These are phyloP conservation scores for Ophion ellenae DNA, from an alignment of 2,888 invertebrate species.

Conservation along the genomic window DNA sequence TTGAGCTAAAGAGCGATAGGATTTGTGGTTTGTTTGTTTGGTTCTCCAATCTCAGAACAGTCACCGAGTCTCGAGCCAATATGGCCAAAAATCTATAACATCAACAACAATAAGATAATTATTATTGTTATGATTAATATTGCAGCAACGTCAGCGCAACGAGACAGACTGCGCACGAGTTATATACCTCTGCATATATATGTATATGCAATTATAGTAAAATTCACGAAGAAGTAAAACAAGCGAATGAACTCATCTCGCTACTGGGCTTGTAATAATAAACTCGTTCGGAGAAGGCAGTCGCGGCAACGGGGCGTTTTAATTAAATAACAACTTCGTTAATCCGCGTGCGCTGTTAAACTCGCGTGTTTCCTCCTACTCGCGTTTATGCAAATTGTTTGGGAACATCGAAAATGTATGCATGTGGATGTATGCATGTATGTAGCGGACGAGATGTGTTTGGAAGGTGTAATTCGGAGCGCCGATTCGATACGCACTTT, in stretches of 20 bases:
- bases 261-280: constrained; percentile 10
- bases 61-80: too few relatives aligned
- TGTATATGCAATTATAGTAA: constrained; percentile 9
- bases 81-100: too few relatives aligned
- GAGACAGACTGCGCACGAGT: not conserved
- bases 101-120: too few relatives aligned
- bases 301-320: constrained; percentile 35
- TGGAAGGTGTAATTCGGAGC: not conserved
- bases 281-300: constrained; percentile 51
- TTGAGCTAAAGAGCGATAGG: too few relatives aligned
- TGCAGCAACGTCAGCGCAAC: too few relatives aligned
- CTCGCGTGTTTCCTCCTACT: constrained; percentile 54
- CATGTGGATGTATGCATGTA: not conserved
- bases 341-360: constrained; percentile 45
- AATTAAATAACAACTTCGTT: constrained; percentile 65
- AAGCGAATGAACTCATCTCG: constrained; percentile 46
- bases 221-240: constrained; percentile 58
- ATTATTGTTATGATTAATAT: too few relatives aligned
- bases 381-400: constrained; percentile 57
- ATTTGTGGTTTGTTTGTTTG: too few relatives aligned
- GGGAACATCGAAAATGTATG: constrained; percentile 23
- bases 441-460: not conserved
- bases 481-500: not conserved
- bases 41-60: too few relatives aligned
- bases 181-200: not conserved